Base-by-base conservation (phyloP, 2,888 invertebrate species). In the Lithophane ornitopus region DNA sequence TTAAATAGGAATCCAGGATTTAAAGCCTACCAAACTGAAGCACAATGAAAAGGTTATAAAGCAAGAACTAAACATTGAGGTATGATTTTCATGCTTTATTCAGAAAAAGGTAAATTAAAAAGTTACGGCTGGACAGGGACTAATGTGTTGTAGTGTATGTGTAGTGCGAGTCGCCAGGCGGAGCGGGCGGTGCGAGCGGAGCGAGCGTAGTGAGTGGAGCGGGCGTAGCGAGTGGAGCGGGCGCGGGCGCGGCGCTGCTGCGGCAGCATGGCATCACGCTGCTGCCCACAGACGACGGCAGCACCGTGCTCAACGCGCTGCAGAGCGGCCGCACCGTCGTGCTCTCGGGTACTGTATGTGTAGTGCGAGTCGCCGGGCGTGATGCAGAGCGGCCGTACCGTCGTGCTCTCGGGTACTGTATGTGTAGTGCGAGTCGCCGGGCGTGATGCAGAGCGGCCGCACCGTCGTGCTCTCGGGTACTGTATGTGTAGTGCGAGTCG, bases 231-330 rank as follows among this genome's bases (percentile, higher is more conserved):
- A 96, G 96, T 34, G 95, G 22, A 0, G 67, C n/a, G 54, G 71
- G 22, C 12, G 73, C 16, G 41, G 67, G 59, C 58, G 92, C 98
- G 2, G 77, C 69, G 11, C 96, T 99, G 94, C 96, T 99, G 78
- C 98, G 98, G 92, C 97, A 97, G 87, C 98, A 99, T 94, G 99
- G 99, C 81, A 98, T 99, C 90, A 98, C 98, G 11, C 46, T 46
- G 46, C 65, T 26, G 26, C 44, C 46, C 63, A 26, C 65, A 8
- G 46, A 49, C 65, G 39, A 49, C 44, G 63, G 63, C 63, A 65
- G 69, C 44, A 67, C 72, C 28, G 65, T 69, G 76, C 98, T 98
- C 85, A 98, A 97, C 78, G 98, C 98, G 46, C 97, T 99, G 92
- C 98, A 98, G 95, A 98, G 98, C 93, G 99, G 99, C 0, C 98